Conservation (phyloP, 2,888 invertebrate species). For the Chrysina gloriosa region DNA sequence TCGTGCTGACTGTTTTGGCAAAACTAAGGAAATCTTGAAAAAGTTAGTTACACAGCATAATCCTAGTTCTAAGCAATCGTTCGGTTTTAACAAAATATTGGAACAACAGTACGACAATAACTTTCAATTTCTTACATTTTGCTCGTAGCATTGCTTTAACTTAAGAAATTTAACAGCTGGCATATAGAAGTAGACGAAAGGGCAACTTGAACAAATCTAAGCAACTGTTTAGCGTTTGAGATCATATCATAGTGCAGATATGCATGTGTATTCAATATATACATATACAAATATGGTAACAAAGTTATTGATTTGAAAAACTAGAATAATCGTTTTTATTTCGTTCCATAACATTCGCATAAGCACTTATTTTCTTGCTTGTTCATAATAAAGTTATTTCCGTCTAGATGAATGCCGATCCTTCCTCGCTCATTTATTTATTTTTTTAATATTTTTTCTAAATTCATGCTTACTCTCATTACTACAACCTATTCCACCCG, state of each 20-base stretch:
- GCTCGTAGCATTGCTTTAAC: no score
- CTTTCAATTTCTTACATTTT: no score
- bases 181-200: no score
- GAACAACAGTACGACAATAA: no score
- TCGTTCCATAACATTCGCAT: constrained; percentile 20
- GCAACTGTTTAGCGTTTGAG: background rate
- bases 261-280: background rate
- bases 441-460: background rate
- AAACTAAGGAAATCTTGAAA: no score
- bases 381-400: background rate
- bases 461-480: constrained; percentile 11
- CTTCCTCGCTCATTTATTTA: background rate
- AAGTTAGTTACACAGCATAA: no score
- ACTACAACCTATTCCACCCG: background rate
- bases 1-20: no score
- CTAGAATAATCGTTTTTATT: background rate
- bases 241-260: background rate
- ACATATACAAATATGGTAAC: constrained; percentile 18
- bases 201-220: no score
- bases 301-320: constrained; percentile 2
- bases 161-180: no score
- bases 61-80: no score
- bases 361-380: constrained; percentile 16
- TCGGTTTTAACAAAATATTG: no score
- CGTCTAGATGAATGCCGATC: background rate